A percentile compares a stretch with the other conserved stretches of the same genome.
Conservation (phyloP, 2,797 vertebrate genomes). For the Sebastiscus albofasciatus region DNA sequence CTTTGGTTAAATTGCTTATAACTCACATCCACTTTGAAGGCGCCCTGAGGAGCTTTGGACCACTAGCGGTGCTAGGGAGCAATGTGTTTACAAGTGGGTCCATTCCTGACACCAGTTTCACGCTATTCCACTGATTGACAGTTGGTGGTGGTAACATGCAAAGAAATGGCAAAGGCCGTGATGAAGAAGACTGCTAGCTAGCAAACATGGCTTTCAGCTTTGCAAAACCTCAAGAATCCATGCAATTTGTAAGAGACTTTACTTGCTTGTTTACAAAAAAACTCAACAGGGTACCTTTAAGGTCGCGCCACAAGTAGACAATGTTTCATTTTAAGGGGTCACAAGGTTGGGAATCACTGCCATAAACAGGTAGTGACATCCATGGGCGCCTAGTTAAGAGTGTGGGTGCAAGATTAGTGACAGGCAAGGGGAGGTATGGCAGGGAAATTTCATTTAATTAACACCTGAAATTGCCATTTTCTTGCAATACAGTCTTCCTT, state of each 20-base stretch:
- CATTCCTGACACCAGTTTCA: no score
- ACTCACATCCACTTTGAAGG: not conserved
- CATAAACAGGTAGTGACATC: not conserved
- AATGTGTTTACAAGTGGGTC: not conserved
- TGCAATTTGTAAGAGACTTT: accelerated
- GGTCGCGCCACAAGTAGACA: not conserved
- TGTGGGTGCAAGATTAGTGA: not conserved
- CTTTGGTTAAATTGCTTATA: not conserved
- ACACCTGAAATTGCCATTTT: not conserved
- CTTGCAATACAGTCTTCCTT: not conserved
- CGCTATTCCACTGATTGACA: not conserved
- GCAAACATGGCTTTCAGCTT: not conserved
- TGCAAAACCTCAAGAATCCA: not conserved
- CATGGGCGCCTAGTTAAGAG: not conserved
- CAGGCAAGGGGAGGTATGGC: not conserved
- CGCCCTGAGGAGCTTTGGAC: no score
- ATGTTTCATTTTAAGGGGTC: not conserved
- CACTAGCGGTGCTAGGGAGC: not conserved
- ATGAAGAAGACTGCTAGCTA: not conserved
- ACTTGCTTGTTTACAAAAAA: not conserved
- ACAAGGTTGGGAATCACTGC: not conserved
- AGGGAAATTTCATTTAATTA: not conserved
- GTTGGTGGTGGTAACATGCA: not conserved
- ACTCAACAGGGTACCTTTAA: not conserved
- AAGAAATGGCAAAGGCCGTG: not conserved